These are phyloP conservation scores for Paedocypris micromegethes DNA, from an alignment of 2,797 vertebrate genomes.

Conservation along the genomic window DNA sequence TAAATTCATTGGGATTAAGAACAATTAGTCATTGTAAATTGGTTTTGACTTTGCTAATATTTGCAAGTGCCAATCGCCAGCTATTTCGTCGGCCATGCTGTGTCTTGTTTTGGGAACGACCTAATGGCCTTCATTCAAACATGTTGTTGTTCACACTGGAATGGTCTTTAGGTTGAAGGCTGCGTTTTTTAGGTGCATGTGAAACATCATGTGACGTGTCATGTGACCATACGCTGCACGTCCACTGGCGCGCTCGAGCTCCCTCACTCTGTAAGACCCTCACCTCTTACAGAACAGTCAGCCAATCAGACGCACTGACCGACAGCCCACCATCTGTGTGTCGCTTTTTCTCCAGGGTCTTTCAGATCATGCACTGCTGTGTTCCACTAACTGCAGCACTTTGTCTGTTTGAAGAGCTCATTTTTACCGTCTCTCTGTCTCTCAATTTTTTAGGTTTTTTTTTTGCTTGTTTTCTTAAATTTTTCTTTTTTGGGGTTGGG, in stretches of 20 bases:
- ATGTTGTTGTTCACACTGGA: conserved; percentile 19
- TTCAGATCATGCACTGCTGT: conserved; percentile 69
- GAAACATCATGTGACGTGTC: conserved; percentile 46
- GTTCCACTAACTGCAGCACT: conserved; percentile 75
- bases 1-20: conserved; percentile 28
- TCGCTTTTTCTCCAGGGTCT: conserved; percentile 64
- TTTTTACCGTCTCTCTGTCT: conserved; percentile 41
- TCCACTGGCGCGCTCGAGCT: conserved; percentile 34
- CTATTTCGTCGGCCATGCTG: conserved; percentile 30
- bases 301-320: conserved; percentile 32
- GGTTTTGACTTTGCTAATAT: neutral
- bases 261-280: conserved; percentile 44
- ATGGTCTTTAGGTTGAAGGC: conserved; percentile 29
- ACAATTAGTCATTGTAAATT: conserved; percentile 17
- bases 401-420: conserved; percentile 74
- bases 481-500: neutral
- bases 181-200: conserved; percentile 47
- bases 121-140: conserved; percentile 32
- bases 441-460: too few relatives aligned
- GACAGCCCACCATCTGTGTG: conserved; percentile 18
- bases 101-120: conserved; percentile 41
- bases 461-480: conserved; percentile 39
- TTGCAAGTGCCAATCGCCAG: conserved; percentile 2
- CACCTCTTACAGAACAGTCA: conserved; percentile 43
- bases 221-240: conserved; percentile 49